Percentiles rank a stretch among this genome's conserved stretches.
Evolutionary conservation across 1,140 invertebrate species (phyloP).

Genomic region (Cydia splendana): DNA sequence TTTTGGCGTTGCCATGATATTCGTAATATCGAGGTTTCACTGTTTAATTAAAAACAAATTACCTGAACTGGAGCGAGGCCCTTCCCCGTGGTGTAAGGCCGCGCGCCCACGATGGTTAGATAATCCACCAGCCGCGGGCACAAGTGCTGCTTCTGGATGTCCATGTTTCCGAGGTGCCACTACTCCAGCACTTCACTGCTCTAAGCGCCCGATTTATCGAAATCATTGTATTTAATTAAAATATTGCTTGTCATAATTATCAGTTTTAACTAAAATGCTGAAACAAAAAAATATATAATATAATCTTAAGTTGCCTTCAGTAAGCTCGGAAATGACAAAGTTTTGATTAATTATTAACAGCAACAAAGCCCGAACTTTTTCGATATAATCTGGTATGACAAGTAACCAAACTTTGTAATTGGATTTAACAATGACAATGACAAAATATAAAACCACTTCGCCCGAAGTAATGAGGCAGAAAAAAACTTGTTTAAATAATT

Average conservation of each 20-base stretch:
- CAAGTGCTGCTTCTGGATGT: conserved; percentile 89
- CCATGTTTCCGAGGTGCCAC: conserved; percentile 72
- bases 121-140: conserved; percentile 96
- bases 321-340: too few relatives aligned
- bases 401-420: too few relatives aligned
- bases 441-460: background rate
- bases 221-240: conserved; percentile 69
- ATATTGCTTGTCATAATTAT: conserved; percentile 78
- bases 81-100: conserved; percentile 85
- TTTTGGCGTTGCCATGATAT: too few relatives aligned
- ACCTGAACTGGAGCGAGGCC: conserved; percentile 88
- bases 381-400: too few relatives aligned
- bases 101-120: conserved; percentile 96
- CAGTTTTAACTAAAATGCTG: conserved; percentile 58
- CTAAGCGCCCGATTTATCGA: conserved; percentile 48
- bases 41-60: conserved; percentile 32
- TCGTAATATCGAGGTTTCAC: too few relatives aligned
- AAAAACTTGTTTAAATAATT: conserved; percentile 35
- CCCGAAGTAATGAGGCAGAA: background rate
- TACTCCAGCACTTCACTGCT: conserved; percentile 40
- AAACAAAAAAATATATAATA: conserved; percentile 50
- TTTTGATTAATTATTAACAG: too few relatives aligned
- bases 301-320: too few relatives aligned
- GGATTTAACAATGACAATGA: background rate
- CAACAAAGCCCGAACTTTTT: too few relatives aligned